Evolutionary conservation across 2,113 vertebrate genomes (phyloP).

Genomic region (Chitala chitala): DNA sequence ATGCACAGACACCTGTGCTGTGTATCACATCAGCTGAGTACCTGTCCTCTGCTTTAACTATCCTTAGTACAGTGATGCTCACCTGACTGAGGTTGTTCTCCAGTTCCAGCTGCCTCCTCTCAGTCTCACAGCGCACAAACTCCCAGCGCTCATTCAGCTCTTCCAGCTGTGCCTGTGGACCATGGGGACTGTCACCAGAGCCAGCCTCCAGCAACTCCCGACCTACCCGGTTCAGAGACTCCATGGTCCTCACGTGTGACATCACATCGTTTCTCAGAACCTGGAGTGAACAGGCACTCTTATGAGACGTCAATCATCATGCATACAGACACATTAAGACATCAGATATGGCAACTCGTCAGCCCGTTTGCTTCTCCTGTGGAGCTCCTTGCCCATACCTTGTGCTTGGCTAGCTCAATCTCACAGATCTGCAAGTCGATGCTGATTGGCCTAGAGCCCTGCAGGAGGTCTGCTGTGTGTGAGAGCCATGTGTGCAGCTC

Average conservation of each 20-base stretch:
- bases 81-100: constrained; percentile 84
- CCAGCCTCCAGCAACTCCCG: constrained; percentile 64
- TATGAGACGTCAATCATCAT: not conserved
- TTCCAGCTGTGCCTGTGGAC: constrained; percentile 64
- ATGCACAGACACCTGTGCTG: not conserved
- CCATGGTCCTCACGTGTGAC: constrained; percentile 72
- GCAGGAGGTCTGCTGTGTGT: constrained; percentile 66
- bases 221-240: constrained; percentile 68
- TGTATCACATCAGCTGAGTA: not conserved
- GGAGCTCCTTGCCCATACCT: constrained; percentile 49
- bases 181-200: constrained; percentile 57
- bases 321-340: not conserved
- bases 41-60: not conserved
- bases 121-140: constrained; percentile 70
- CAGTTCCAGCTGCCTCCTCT: constrained; percentile 73
- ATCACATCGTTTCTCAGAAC: constrained; percentile 78
- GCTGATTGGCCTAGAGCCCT: constrained; percentile 51
- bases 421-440: constrained; percentile 81
- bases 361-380: not conserved
- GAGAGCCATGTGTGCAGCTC: constrained; percentile 76
- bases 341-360: not conserved
- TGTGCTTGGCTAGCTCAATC: constrained; percentile 85
- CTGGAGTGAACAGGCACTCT: constrained; percentile 40
- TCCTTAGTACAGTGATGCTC: constrained; percentile 15
- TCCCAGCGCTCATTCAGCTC: constrained; percentile 75